Evolutionary conservation across 30 jellyfish, hydroid and myxozoan species (phyloP).

Genomic region (Hydractinia echinata): DNA sequence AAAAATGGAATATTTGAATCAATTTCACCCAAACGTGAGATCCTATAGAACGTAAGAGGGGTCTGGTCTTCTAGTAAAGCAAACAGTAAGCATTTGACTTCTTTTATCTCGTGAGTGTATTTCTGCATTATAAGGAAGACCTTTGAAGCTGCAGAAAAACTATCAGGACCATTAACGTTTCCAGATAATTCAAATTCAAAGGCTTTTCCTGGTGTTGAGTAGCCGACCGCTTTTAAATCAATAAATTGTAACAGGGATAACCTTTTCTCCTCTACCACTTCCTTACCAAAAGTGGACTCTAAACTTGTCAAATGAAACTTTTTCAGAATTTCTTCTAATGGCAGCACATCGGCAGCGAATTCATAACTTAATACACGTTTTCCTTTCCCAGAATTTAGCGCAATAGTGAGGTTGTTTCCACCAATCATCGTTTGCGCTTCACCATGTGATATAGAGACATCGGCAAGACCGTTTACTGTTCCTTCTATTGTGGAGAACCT

Average conservation of each 20-base stretch:
- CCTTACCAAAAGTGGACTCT: constrained; percentile 1
- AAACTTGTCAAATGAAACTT: background rate
- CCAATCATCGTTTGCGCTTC: background rate
- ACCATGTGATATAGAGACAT: background rate
- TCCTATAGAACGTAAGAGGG: background rate
- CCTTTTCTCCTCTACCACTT: background rate
- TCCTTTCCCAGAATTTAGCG: background rate
- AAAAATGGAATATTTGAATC: background rate
- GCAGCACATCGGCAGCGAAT: background rate
- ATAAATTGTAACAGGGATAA: constrained; percentile 15
- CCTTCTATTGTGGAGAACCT: background rate
- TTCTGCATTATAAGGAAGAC: constrained; percentile 10
- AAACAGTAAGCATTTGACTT: constrained; percentile 11
- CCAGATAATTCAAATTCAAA: constrained; percentile 26
- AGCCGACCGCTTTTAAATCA: constrained; percentile 7
- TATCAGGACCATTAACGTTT: background rate
- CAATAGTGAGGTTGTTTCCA: background rate
- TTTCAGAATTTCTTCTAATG: background rate
- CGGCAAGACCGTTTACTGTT: constrained; percentile 11
- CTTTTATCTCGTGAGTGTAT: background rate
- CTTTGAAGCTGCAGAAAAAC: constrained; percentile 11
- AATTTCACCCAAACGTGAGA: background rate
- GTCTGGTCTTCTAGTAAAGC: background rate
- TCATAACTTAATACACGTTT: background rate
- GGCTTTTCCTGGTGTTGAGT: background rate